Evolutionary conservation across 2,113 vertebrate genomes (phyloP), one percentile per base, ranked within the genome.

Genomic region (Cyprinodon brontotheroides): DNA sequence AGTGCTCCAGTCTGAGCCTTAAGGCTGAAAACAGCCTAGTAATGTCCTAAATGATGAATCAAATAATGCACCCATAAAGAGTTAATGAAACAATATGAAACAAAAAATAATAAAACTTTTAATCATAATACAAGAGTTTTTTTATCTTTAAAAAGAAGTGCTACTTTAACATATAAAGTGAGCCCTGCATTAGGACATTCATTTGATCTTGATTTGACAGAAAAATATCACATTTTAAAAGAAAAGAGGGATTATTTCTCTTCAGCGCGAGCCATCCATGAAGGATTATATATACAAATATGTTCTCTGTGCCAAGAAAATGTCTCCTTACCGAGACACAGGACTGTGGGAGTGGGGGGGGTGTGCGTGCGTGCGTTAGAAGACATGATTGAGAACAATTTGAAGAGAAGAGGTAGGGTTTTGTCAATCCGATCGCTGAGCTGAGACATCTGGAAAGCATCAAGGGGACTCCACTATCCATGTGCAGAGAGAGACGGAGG

Each of bases 381-480:
- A 79, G 75, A 81, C 64, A 66, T 36, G 22, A 81, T 74, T 63
- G 74, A 47, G 74, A 80, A 71, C 14, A 17, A 78, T 69, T 41
- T 43, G 75, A 90, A 38, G 72, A 80, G 76, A 80, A 87, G 79
- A 81, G 70, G 79, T 78, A 62, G 61, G 74, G 67, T 87, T 79
- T 80, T 78, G 72, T 89, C 85, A 83, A 71, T 82, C 88, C 40
- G 59, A 78, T 87, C 66, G n/a, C 66, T 71, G 86, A 90, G 80
- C 86, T 85, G 66, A 78, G 57, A 82, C 93, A 94, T 94, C 92
- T 94, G 92, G 93, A 94, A 92, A 89, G 86, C 69, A 93, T 93
- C 88, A 93, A 50, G 40, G 83, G 85, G 89, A 92, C 89, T 92
- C 87, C 91, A 84, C 84, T 86, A 89, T 92, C 89, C 78, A 78